Evolutionary conservation across 2,113 vertebrate species (phyloP).

Genomic region (Motacilla tschutschensis): DNA sequence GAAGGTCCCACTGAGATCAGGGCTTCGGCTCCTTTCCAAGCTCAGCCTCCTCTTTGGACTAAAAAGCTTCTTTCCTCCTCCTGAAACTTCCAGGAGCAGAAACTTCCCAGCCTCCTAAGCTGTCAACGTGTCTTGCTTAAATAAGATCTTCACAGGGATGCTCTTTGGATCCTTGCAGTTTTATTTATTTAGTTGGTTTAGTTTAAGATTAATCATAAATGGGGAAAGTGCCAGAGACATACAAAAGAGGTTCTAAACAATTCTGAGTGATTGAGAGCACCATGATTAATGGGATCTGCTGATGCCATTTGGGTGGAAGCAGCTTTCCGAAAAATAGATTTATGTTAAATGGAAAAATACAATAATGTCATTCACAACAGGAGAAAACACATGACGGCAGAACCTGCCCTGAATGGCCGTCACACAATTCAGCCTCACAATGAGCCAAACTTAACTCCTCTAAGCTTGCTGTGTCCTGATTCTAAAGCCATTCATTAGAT

Average conservation of each 20-base stretch:
- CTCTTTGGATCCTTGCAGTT: background rate
- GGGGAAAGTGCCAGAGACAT: conserved; percentile 16
- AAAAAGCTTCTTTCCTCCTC: background rate
- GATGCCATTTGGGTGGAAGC: conserved; percentile 36
- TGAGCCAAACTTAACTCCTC: conserved; percentile 15
- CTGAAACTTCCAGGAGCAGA: background rate
- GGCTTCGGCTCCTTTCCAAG: background rate
- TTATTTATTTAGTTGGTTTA: conserved; percentile 52
- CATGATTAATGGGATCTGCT: conserved; percentile 58
- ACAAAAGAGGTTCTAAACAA: conserved; percentile 59
- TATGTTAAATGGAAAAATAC: conserved; percentile 60
- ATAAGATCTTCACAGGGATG: conserved; percentile 13
- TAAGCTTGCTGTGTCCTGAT: conserved; percentile 3
- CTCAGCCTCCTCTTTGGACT: background rate
- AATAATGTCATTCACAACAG: conserved; percentile 59
- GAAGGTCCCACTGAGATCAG: background rate
- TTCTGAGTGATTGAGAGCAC: conserved; percentile 60
- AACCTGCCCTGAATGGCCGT: background rate
- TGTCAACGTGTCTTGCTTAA: background rate
- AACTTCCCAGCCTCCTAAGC: background rate
- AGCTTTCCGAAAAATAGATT: conserved; percentile 59
- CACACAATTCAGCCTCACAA: background rate
- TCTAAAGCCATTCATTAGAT: conserved; percentile 46
- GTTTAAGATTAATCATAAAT: conserved; percentile 60
- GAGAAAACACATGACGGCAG: background rate